Evolutionary conservation across 1,140 invertebrate species (phyloP).

Genomic region (Pachypeltis micranthus): DNA sequence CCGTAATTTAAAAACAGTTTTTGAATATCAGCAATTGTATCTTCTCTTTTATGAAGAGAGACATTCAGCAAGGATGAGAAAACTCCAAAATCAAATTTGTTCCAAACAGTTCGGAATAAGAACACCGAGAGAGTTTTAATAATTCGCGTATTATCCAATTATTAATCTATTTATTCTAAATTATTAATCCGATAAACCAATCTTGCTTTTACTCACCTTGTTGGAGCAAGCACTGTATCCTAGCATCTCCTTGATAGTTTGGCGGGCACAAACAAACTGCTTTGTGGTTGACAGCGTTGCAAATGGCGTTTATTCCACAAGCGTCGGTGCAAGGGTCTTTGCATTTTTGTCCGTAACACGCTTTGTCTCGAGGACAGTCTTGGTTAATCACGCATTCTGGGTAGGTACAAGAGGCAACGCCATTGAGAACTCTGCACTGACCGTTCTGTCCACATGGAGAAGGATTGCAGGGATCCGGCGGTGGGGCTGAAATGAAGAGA

Average conservation of each 20-base stretch:
- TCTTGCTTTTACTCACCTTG: not conserved
- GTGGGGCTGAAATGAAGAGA: conserved; percentile 33
- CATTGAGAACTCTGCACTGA: conserved; percentile 58
- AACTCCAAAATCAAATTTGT: too few relatives aligned
- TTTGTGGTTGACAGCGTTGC: conserved; percentile 66
- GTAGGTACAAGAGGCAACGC: conserved; percentile 59
- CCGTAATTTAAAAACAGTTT: too few relatives aligned
- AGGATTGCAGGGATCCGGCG: conserved; percentile 59
- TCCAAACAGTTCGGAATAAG: too few relatives aligned
- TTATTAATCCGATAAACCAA: too few relatives aligned
- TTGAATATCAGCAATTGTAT: too few relatives aligned
- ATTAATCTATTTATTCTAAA: too few relatives aligned
- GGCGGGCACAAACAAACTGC: conserved; percentile 66
- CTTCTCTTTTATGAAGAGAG: too few relatives aligned
- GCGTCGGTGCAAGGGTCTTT: conserved; percentile 65
- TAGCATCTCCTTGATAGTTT: conserved; percentile 66
- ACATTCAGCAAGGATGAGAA: too few relatives aligned
- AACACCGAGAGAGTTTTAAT: too few relatives aligned
- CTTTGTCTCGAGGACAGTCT: conserved; percentile 65
- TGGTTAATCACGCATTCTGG: conserved; percentile 75
- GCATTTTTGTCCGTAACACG: conserved; percentile 70
- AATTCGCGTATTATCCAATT: too few relatives aligned
- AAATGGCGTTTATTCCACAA: conserved; percentile 76
- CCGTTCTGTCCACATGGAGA: conserved; percentile 69
- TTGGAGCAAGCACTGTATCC: conserved; percentile 50